Conservation (phyloP, 2,113 vertebrate species). For the Romanogobio albipinnatus region DNA sequence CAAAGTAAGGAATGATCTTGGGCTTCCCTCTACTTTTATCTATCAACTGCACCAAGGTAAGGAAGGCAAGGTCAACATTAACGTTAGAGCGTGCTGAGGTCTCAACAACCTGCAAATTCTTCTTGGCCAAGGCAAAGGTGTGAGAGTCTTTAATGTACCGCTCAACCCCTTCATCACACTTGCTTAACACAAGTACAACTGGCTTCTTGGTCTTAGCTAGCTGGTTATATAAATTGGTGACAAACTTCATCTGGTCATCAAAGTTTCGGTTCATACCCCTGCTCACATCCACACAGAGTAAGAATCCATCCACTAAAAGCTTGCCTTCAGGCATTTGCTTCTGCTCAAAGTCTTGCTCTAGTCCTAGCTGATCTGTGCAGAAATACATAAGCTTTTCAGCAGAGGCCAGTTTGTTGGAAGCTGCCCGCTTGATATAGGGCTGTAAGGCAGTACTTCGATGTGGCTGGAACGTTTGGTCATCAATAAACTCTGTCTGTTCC, state of each 20-base stretch:
- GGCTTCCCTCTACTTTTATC: slow-evolving; percentile 90
- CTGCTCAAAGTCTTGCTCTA: slow-evolving; percentile 99
- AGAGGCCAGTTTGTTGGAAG: slow-evolving; percentile 91
- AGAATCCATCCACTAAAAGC: slow-evolving; percentile 89
- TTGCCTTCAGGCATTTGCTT: slow-evolving; percentile 99
- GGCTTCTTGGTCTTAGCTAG: slow-evolving; percentile 95
- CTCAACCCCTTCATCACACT: slow-evolving; percentile 97
- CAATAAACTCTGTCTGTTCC: slow-evolving; percentile 98
- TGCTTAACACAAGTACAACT: slow-evolving; percentile 89
- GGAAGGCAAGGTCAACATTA: slow-evolving; percentile 92
- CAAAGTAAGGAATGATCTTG: slow-evolving; percentile 96
- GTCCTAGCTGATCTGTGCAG: slow-evolving; percentile 95
- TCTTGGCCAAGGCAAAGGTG: slow-evolving; percentile 91
- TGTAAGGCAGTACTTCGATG: slow-evolving; percentile 96
- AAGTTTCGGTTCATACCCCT: slow-evolving; percentile 97
- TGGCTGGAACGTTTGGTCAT: slow-evolving; percentile 97
- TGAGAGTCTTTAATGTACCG: slow-evolving; percentile 96
- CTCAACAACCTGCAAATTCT: slow-evolving; percentile 97
- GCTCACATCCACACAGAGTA: slow-evolving; percentile 93
- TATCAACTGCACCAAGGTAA: slow-evolving; percentile 91
- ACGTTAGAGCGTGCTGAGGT: slow-evolving; percentile 96
- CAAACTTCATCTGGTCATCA: slow-evolving; percentile 96
- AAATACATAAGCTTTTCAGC: slow-evolving; percentile 99
- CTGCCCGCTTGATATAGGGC: slow-evolving; percentile 95
- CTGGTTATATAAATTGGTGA: slow-evolving; percentile 93